Percentiles rank a stretch among this genome's conserved stretches.
These are phyloP conservation scores for Notolepis coatsorum DNA, from an alignment of 2,797 vertebrate genomes.

Conservation along the genomic window DNA sequence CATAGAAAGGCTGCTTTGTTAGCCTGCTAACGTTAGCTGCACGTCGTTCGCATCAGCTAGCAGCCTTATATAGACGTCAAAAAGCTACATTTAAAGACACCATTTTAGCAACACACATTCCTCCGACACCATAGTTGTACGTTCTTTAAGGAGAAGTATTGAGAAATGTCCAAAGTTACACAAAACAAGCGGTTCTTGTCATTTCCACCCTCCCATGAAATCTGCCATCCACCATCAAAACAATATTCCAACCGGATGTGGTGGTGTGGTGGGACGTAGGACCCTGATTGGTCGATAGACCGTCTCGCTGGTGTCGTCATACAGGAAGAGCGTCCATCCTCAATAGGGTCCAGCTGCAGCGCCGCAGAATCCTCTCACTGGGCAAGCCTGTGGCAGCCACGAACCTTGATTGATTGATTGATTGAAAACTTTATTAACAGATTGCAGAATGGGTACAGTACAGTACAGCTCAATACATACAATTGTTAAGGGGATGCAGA, in stretches of 20 bases:
- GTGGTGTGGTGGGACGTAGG: constrained; percentile 11
- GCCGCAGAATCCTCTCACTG: too few relatives aligned
- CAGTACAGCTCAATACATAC: too few relatives aligned
- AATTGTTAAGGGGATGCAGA: too few relatives aligned
- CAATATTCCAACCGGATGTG: constrained; percentile 61
- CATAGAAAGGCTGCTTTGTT: constrained; percentile 59
- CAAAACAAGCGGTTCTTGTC: background rate
- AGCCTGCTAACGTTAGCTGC: constrained; percentile 45
- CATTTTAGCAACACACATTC: background rate
- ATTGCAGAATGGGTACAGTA: too few relatives aligned
- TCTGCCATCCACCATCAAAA: constrained; percentile 47
- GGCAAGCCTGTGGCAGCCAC: too few relatives aligned
- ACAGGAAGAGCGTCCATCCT: constrained; percentile 53
- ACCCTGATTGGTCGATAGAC: constrained; percentile 53
- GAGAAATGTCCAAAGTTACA: background rate
- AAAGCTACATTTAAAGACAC: too few relatives aligned
- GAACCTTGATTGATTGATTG: too few relatives aligned
- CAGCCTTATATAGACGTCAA: background rate
- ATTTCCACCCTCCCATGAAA: constrained; percentile 7
- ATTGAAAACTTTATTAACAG: too few relatives aligned
- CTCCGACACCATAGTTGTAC: background rate
- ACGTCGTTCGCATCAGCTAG: constrained; percentile 47
- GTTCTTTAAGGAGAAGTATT: background rate
- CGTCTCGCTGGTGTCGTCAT: constrained; percentile 21
- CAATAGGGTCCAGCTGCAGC: too few relatives aligned